Evolutionary conservation across 1,140 invertebrate species (phyloP), one percentile per base, ranked within the genome.

Genomic region (Rhopalosiphum maidis): DNA sequence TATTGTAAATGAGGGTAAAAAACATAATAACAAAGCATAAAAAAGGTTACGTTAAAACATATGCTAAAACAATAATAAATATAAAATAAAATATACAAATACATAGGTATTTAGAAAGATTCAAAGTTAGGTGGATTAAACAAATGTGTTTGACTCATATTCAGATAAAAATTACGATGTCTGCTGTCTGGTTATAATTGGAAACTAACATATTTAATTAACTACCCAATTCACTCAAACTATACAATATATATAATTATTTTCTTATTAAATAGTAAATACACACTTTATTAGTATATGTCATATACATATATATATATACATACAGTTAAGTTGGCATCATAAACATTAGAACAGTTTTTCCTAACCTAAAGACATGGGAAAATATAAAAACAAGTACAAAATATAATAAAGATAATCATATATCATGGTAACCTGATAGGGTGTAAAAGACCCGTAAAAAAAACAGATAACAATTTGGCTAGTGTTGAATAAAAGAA

Each of bases 21-120:
- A 82, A 93, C 6, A 51, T 21, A 77, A 77, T 91, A 93, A 93
- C 91, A 93, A 93, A 91, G 68, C 90, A 91, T 46, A 91, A 91
- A 91, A 77, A 91, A 82, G 21, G 46, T 91, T 68, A 68, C 23
- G 83, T 51, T 43, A 68, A 43, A 90, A 68, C 25, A n/a, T 60
- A 83, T 23, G 11, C 82, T 86, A 93, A 85, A 85, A 93, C 77
- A 92, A 83, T 51, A 85, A 48, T 77, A 77, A 43, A 92, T 82
- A 92, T 25, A 51, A 2, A 93, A 55, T 41, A 30, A 54, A 51
- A 54, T 93, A 54, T 93, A 85, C 15, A 46, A 68, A 68, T 51
- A 85, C 25, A 54, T 51, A 41, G 41, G 41, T 41, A 92, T 92
- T 51, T 43, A 92, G n/a, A 43, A 35, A 91, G 46, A 68, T 60